Conservation (phyloP, 1,140 invertebrate genomes). For the Bicyclus anynana region DNA sequence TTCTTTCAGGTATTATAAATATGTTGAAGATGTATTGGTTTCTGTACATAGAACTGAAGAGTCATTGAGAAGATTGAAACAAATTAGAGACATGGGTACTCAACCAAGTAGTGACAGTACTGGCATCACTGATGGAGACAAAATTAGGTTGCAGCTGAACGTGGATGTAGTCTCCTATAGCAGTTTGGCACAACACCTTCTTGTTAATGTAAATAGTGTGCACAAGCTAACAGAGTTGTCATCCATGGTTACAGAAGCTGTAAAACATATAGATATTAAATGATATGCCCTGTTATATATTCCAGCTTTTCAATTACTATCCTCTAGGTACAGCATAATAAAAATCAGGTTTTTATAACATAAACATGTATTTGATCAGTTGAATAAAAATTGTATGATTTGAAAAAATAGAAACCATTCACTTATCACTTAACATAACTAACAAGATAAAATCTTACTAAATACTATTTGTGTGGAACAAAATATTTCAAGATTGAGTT, state of each 20-base stretch:
- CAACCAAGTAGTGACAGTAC: conserved; percentile 62
- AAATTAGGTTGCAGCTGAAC: conserved; percentile 93
- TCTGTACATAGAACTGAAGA: conserved; percentile 97
- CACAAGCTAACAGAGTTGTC: conserved; percentile 58
- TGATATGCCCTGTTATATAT: conserved; percentile 65
- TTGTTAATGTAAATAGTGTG: conserved; percentile 57
- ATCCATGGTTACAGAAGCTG: conserved; percentile 63
- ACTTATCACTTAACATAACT: conserved; percentile 75
- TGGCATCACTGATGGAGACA: conserved; percentile 90
- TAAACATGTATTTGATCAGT: conserved; percentile 76
- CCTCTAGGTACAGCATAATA: conserved; percentile 26
- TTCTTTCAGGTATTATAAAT: conserved; percentile 85
- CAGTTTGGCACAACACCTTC: conserved; percentile 39
- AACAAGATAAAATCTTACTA: conserved; percentile 72
- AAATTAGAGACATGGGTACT: conserved; percentile 84
- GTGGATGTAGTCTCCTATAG: conserved; percentile 87
- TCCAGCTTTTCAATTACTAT: conserved; percentile 42
- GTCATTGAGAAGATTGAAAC: conserved; percentile 91
- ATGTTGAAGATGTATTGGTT: conserved; percentile 91
- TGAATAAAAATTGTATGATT: conserved; percentile 75
- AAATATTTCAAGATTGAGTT: conserved; percentile 81
- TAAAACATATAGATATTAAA: conserved; percentile 76
- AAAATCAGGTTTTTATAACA: conserved; percentile 56
- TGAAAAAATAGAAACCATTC: conserved; percentile 77
- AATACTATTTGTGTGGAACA: conserved; percentile 79